Percentiles rank a stretch among this genome's conserved stretches.
These are phyloP conservation scores for Tupaia tana DNA, from an alignment of 2,113 vertebrate species.

Conservation along the genomic window DNA sequence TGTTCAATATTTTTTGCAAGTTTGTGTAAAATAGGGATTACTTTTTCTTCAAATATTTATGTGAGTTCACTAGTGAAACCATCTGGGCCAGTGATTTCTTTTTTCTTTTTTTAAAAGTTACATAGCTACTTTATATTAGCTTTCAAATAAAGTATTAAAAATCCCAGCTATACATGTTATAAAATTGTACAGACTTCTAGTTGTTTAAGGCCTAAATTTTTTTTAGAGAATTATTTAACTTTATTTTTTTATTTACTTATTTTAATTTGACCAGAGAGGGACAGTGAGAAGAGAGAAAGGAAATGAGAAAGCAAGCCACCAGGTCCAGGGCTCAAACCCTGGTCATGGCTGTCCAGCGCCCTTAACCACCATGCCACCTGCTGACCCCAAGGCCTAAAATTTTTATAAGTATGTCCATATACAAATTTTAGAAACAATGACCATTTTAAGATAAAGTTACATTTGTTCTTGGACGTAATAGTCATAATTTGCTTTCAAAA, in stretches of 20 bases:
- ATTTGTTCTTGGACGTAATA: slow-evolving; percentile 92
- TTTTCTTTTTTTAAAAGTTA: neutral
- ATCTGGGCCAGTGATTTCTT: neutral
- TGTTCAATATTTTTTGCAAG: slow-evolving; percentile 4
- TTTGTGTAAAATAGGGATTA: neutral
- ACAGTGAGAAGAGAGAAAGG: too few species aligned
- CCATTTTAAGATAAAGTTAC: slow-evolving; percentile 54
- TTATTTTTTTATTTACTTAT: too few species aligned
- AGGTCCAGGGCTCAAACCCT: too few species aligned
- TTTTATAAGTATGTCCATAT: neutral
- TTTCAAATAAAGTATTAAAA: neutral
- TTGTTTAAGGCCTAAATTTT: neutral
- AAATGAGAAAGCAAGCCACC: too few species aligned
- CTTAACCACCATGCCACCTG: too few species aligned
- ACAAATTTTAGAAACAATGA: slow-evolving; percentile 57
- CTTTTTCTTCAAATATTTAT: slow-evolving; percentile 26
- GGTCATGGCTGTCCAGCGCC: too few species aligned
- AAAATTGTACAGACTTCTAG: slow-evolving; percentile 67
- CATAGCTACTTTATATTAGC: neutral
- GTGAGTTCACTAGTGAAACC: neutral
- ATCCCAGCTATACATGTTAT: neutral
- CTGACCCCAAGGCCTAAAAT: too few species aligned
- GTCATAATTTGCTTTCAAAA: slow-evolving; percentile 97
- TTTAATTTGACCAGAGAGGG: too few species aligned
- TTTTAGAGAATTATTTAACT: too few species aligned